A percentile compares a stretch with the other conserved stretches of the same genome.
phyloP scores from a whole-genome alignment of 2,888 invertebrate species.

The Chaetogeoica ovagalla region DNA sequence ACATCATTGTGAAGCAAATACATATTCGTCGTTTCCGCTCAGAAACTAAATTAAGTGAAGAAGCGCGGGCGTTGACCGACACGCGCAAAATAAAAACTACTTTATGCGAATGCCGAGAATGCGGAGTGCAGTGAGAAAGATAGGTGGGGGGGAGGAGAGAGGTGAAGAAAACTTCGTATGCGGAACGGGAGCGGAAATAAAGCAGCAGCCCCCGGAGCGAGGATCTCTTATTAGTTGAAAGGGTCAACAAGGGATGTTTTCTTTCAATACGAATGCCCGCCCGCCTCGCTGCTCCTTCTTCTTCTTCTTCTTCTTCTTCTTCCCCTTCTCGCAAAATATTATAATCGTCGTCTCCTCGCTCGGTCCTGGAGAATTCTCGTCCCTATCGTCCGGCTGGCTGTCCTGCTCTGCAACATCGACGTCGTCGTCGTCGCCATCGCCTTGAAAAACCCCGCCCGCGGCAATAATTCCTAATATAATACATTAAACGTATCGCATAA shows the following conservation, averaged over 20 bases:
- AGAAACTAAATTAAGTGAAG: slow-evolving; percentile 17
- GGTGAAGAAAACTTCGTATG: not conserved
- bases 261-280: slow-evolving; percentile 38
- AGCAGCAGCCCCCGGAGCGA: slow-evolving; percentile 43
- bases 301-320: too few relatives aligned
- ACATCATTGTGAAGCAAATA: too few relatives aligned
- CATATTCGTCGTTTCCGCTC: too few relatives aligned
- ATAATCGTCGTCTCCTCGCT: not conserved
- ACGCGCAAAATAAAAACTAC: not conserved
- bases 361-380: not conserved
- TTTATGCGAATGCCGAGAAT: not conserved
- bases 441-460: not conserved
- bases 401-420: not conserved
- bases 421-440: not conserved
- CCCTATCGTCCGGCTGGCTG: not conserved
- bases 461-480: slow-evolving; percentile 46
- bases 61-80: not conserved
- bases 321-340: too few relatives aligned
- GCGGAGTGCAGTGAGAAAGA: not conserved
- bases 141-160: too few relatives aligned
- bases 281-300: not conserved
- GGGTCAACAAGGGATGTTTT: slow-evolving; percentile 53
- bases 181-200: slow-evolving; percentile 13
- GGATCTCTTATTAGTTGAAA: slow-evolving; percentile 51
- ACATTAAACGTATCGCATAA: slow-evolving; percentile 13